A percentile compares a stretch with the other conserved stretches of the same genome.
Conservation (phyloP, 2,113 vertebrate species). For the Gallinago undulata region DNA sequence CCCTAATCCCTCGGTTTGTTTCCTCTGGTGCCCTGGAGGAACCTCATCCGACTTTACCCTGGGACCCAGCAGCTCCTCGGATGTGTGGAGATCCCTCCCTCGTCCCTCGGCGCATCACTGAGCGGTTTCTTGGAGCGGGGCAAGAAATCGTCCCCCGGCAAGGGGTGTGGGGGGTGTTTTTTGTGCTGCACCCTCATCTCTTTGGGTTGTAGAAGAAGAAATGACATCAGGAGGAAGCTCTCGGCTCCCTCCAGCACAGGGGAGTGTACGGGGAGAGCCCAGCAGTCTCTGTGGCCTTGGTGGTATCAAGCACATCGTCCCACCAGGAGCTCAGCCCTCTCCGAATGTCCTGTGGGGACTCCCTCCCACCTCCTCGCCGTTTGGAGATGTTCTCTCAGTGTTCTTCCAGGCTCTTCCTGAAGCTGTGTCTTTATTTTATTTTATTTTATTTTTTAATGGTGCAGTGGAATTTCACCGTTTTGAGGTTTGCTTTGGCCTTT, state of each 20-base stretch:
- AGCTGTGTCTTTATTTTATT: too few species aligned
- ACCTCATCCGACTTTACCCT: background rate
- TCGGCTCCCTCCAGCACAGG: accelerated
- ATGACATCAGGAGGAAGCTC: background rate
- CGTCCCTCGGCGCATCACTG: background rate
- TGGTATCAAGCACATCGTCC: background rate
- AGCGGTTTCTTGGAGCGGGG: background rate
- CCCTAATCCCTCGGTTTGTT: background rate
- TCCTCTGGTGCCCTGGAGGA: background rate
- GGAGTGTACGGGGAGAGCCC: background rate
- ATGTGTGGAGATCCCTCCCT: background rate
- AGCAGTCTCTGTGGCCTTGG: background rate
- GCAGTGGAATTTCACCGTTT: background rate
- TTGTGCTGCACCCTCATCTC: background rate
- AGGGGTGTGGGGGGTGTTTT: too few species aligned
- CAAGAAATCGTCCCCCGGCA: background rate
- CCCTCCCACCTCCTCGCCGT: accelerated
- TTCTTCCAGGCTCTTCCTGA: background rate
- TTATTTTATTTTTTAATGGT: background rate
- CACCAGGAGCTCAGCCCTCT: accelerated
- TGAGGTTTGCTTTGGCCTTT: background rate
- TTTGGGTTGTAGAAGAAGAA: background rate
- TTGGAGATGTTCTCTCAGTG: background rate
- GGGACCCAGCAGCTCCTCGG: background rate
- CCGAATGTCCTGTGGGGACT: background rate